A percentile compares a stretch with the other conserved stretches of the same genome.
phyloP scores from a whole-genome alignment of 1,140 invertebrate genomes.

The Drosophila parvula region DNA sequence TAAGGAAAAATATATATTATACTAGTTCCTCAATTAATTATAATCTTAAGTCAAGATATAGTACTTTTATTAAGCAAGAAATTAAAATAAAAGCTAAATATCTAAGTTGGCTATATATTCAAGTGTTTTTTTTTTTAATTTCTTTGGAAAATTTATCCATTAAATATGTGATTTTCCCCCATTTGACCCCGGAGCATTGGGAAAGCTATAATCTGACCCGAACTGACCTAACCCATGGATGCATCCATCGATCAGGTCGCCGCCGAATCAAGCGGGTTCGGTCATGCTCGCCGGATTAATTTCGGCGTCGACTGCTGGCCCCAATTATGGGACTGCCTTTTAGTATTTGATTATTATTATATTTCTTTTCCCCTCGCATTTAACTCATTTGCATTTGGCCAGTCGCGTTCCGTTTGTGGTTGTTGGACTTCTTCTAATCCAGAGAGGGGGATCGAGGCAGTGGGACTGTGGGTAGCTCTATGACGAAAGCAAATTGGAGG shows the following conservation, averaged over 20 bases:
- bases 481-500: constrained; percentile 31
- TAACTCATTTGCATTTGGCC: constrained; percentile 41
- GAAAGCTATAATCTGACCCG: constrained; percentile 11
- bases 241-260: constrained; percentile 18
- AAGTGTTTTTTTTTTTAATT: neutral
- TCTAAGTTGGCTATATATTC: neutral
- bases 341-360: constrained; percentile 58
- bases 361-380: constrained; percentile 31
- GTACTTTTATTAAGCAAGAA: too few species aligned
- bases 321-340: constrained; percentile 59
- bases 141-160: neutral
- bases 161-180: neutral
- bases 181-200: constrained; percentile 1
- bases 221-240: constrained; percentile 30
- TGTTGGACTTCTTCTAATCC: constrained; percentile 23
- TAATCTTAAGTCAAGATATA: too few species aligned
- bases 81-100: too few species aligned
- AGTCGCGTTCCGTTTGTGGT: constrained; percentile 5
- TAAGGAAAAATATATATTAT: too few species aligned
- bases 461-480: neutral
- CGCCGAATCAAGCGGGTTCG: constrained; percentile 26
- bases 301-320: constrained; percentile 20
- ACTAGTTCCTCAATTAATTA: too few species aligned
- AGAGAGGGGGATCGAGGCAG: constrained; percentile 7
- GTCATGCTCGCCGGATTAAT: constrained; percentile 40